phyloP scores from a whole-genome alignment of 2,797 vertebrate species.

The Eulemur mongoz region DNA sequence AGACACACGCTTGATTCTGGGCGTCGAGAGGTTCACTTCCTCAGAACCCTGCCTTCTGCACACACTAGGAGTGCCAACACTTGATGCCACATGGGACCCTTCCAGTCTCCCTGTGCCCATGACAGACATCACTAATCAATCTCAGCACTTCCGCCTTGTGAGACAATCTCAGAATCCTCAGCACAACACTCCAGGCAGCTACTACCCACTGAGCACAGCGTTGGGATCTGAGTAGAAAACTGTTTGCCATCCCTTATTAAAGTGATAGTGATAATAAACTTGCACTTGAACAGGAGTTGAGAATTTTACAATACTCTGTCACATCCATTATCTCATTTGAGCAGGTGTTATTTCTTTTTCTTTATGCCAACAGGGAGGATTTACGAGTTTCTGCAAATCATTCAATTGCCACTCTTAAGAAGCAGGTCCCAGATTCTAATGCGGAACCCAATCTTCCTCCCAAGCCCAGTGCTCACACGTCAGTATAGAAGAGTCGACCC shows the following conservation, averaged over 20 bases:
- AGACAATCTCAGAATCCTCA: background rate
- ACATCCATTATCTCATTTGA: background rate
- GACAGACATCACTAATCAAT: background rate
- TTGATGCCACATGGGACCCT: background rate
- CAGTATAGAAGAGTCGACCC: background rate
- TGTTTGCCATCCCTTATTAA: background rate
- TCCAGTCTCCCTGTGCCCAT: background rate
- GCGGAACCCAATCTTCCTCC: background rate
- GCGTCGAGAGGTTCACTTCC: background rate
- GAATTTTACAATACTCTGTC: conserved; percentile 9
- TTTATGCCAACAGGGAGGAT: background rate
- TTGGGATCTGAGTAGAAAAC: background rate
- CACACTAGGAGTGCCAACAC: background rate
- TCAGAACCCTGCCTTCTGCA: background rate
- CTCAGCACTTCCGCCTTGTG: background rate
- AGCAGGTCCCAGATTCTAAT: background rate
- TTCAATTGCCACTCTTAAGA: background rate
- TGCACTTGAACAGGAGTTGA: background rate
- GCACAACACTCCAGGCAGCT: background rate
- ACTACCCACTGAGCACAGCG: background rate
- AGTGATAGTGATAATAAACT: background rate
- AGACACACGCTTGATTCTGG: background rate
- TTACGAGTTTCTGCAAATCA: background rate
- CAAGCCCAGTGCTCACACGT: background rate
- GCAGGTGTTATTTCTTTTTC: background rate